phyloP scores from a whole-genome alignment of 37 sponge, comb jelly and placozoan species.

The Cliona cf. orientalis region DNA sequence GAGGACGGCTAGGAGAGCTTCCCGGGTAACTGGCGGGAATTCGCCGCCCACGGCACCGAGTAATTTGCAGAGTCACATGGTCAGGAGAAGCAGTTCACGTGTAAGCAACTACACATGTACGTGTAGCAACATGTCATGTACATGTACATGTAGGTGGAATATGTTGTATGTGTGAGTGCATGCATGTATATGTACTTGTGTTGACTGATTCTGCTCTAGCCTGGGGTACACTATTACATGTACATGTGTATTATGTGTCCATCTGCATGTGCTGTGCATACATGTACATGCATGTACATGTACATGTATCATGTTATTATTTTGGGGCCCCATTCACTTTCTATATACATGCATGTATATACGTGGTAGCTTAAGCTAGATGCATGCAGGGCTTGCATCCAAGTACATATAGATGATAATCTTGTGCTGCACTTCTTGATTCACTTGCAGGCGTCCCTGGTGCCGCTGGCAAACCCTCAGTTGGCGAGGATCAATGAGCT shows the following conservation, averaged over 20 bases:
- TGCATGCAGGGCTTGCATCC: not conserved
- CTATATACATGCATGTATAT: too few species aligned
- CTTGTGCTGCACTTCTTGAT: not conserved
- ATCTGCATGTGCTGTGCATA: not conserved
- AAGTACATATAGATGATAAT: too few species aligned
- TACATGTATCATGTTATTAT: too few species aligned
- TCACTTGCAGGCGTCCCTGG: not conserved
- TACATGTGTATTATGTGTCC: not conserved
- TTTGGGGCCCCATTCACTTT: too few species aligned
- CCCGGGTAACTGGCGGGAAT: not conserved
- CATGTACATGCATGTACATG: too few species aligned
- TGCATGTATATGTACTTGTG: not conserved
- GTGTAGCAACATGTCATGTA: too few species aligned
- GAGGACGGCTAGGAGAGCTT: slow-evolving; percentile 1
- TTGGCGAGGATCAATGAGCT: slow-evolving; percentile 45
- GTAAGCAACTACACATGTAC: not conserved
- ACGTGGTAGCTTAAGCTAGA: too few species aligned
- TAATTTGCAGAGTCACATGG: too few species aligned
- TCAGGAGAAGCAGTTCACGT: not conserved
- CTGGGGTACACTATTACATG: too few species aligned
- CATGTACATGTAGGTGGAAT: too few species aligned
- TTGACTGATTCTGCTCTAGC: too few species aligned
- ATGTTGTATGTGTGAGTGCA: not conserved
- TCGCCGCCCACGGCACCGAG: not conserved
- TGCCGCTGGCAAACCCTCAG: too few species aligned